Evolutionary conservation across 2,113 vertebrate species (phyloP).

Genomic region (Zosterops japonicus): DNA sequence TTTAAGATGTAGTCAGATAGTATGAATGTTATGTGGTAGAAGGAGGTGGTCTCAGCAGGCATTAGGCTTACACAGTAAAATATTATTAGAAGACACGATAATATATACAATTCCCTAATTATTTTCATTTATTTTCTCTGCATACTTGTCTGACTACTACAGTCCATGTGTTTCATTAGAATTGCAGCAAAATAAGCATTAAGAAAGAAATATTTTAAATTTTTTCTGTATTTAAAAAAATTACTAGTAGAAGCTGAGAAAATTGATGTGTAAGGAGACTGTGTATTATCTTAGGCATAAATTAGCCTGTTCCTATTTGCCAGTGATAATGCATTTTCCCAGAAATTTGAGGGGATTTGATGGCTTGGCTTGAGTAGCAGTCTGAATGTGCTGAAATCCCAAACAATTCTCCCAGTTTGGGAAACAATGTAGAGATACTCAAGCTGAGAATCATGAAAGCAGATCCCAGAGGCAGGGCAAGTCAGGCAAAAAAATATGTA

Average conservation of each 20-base stretch:
- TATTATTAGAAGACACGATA: constrained; percentile 56
- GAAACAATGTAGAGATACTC: neutral
- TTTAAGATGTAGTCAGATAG: constrained; percentile 34
- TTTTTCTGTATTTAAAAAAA: neutral
- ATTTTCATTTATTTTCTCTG: neutral
- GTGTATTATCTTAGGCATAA: neutral
- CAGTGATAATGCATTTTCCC: neutral
- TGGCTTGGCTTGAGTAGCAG: neutral
- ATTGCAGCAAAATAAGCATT: neutral
- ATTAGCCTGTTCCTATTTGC: neutral
- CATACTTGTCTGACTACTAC: neutral
- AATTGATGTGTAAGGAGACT: neutral
- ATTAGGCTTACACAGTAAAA: constrained; percentile 63
- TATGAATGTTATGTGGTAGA: constrained; percentile 1
- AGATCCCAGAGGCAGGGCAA: neutral
- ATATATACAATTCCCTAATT: constrained; percentile 25
- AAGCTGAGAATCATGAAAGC: neutral
- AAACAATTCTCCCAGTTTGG: neutral
- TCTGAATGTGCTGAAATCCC: neutral
- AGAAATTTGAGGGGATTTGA: neutral
- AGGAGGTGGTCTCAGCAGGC: neutral
- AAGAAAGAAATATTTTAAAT: neutral
- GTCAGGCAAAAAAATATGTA: neutral
- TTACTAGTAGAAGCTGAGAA: neutral
- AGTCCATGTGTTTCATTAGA: neutral